Conservation (phyloP, 2,797 vertebrate genomes). For the Garrulus glandarius region DNA sequence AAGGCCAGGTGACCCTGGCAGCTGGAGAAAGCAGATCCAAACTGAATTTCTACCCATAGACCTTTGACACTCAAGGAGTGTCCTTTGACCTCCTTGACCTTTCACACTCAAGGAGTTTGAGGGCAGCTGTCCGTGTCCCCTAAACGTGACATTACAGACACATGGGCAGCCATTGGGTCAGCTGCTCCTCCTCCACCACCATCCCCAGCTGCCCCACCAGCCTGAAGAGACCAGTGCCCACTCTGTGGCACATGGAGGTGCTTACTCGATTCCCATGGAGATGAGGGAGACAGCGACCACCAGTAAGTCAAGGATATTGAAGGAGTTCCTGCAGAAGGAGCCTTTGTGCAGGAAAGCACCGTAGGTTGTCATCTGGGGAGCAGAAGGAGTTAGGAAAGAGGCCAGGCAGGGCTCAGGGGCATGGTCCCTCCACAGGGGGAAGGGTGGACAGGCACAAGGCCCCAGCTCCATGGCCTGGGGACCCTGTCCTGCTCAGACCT, state of each 20-base stretch:
- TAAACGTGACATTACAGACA: neutral
- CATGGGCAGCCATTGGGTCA: too few relatives aligned
- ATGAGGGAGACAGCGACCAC: slow-evolving; percentile 95
- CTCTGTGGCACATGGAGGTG: neutral
- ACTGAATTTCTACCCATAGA: neutral
- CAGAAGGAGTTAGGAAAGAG: neutral
- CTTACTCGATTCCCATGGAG: slow-evolving; percentile 95
- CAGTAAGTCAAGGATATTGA: slow-evolving; percentile 96
- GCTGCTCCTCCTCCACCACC: neutral
- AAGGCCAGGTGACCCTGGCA: neutral
- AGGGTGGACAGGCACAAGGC: neutral
- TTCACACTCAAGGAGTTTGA: neutral
- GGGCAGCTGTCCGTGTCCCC: neutral
- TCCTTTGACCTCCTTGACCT: neutral
- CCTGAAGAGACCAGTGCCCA: neutral
- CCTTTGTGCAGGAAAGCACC: slow-evolving; percentile 96
- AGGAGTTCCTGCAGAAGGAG: slow-evolving; percentile 97
- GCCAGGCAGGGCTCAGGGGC: neutral
- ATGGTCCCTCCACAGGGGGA: neutral
- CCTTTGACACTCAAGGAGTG: neutral
- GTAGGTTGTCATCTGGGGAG: slow-evolving; percentile 90
- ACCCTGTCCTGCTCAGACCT: neutral
- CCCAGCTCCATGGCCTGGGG: neutral
- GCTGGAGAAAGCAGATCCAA: neutral
- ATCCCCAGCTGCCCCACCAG: neutral